Conservation (phyloP, 23 tunicate genomes). For the Trididemnum nubilum region DNA sequence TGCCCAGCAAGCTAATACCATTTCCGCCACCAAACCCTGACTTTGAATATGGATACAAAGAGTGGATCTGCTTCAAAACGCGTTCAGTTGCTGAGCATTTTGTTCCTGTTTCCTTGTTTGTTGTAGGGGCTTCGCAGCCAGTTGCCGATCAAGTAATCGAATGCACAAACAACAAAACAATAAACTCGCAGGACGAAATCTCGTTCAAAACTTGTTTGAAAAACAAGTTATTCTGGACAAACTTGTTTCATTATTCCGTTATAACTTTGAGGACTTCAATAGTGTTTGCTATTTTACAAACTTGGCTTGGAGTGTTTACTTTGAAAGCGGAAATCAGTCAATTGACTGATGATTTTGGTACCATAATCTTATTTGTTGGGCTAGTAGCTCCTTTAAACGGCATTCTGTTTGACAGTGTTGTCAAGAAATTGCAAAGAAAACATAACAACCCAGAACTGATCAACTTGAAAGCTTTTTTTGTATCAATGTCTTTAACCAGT, state of each 20-base stretch:
- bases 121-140: background rate
- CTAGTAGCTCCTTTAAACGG: conserved; percentile 32
- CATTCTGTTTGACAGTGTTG: background rate
- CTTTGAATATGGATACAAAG: conserved; percentile 5
- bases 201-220: background rate
- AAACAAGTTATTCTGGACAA: conserved; percentile 30
- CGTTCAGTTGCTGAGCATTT: background rate
- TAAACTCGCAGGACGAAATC: background rate
- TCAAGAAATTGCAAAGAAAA: background rate
- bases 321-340: background rate
- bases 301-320: conserved; percentile 15
- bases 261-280: background rate
- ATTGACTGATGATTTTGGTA: conserved; percentile 18
- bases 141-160: background rate
- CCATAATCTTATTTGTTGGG: background rate
- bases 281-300: background rate
- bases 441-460: background rate
- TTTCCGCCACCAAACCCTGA: background rate
- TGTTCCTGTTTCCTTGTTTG: background rate
- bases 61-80: conserved; percentile 7
- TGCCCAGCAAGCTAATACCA: background rate
- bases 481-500: conserved; percentile 13
- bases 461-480: background rate
- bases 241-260: conserved; percentile 1
- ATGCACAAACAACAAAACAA: background rate